A percentile compares a stretch with the other conserved stretches of the same genome.
These are phyloP conservation scores for Himalopsyche kuldschensis DNA, from an alignment of 2,888 invertebrate species.

Conservation along the genomic window DNA sequence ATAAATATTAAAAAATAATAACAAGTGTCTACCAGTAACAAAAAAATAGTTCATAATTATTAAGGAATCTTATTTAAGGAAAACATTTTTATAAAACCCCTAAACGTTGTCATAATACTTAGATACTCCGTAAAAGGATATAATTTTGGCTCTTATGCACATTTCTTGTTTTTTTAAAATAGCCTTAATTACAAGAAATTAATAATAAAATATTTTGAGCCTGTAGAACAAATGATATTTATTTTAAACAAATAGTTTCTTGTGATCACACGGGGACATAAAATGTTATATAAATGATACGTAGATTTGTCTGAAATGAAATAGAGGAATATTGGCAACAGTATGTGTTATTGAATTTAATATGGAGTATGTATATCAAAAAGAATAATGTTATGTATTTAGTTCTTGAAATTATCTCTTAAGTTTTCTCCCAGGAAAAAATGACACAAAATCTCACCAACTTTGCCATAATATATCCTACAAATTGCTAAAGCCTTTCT, in stretches of 20 bases:
- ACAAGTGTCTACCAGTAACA: background rate
- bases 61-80: background rate
- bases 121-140: background rate
- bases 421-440: background rate
- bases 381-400: background rate
- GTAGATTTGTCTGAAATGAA: background rate
- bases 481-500: too few relatives aligned
- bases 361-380: background rate
- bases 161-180: background rate
- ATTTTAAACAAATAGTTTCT: background rate
- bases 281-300: background rate
- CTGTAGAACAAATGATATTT: background rate
- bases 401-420: background rate
- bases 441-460: background rate
- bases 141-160: background rate
- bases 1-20: background rate
- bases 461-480: too few relatives aligned
- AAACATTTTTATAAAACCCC: slow-evolving; percentile 3
- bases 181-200: background rate
- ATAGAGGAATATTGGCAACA: background rate
- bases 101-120: background rate
- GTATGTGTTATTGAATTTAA: background rate
- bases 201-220: background rate
- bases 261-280: background rate
- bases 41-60: background rate